Percentiles rank a stretch among this genome's conserved stretches.
Evolutionary conservation across 2,113 vertebrate species (phyloP).

Genomic region (Podocnemis expansa): DNA sequence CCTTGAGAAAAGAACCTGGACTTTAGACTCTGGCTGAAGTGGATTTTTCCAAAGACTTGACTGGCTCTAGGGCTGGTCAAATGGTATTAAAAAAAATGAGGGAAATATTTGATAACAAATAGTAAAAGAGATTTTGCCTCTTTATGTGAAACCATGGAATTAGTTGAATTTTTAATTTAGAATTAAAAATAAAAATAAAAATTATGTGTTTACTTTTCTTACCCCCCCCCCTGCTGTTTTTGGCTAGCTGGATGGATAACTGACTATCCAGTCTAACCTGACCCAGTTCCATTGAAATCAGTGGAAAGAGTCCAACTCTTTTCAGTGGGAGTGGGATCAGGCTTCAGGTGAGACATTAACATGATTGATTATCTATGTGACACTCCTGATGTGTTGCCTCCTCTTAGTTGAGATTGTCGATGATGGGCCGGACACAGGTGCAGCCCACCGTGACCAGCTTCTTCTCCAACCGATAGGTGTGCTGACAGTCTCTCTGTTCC

Average conservation of each 20-base stretch:
- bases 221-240: not conserved
- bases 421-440: constrained; percentile 71
- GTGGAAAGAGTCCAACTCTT: not conserved
- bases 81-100: accelerated
- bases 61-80: not conserved
- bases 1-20: not conserved
- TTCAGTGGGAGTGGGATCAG: not conserved
- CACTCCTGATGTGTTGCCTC: accelerated
- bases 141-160: not conserved
- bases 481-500: constrained; percentile 57
- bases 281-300: not conserved
- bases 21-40: not conserved
- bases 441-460: constrained; percentile 76
- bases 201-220: too few relatives aligned
- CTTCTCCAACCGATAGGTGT: constrained; percentile 73
- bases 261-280: not conserved
- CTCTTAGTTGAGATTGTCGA: constrained; percentile 35
- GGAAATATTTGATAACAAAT: accelerated
- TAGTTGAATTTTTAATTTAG: not conserved
- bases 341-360: accelerated
- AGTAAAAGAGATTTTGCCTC: not conserved
- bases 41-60: not conserved
- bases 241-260: not conserved
- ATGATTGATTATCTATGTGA: not conserved
- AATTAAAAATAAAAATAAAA: not conserved